These are phyloP conservation scores for Stictonetta naevosa DNA, from an alignment of 2,113 vertebrate species.

Conservation along the genomic window DNA sequence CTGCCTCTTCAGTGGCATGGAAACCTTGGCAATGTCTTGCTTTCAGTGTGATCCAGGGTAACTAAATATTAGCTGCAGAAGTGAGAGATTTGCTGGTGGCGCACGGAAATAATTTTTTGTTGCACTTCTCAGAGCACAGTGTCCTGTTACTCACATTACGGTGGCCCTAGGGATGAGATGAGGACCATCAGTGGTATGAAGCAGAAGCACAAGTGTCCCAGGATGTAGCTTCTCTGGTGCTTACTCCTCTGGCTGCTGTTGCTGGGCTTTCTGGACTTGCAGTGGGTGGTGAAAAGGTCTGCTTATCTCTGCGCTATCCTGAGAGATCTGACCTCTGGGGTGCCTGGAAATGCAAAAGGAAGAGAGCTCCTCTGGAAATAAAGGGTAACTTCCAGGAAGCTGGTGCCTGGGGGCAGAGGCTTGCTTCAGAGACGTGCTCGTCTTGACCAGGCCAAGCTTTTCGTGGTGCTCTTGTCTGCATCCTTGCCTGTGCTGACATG, in stretches of 20 bases:
- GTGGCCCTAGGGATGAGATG: background rate
- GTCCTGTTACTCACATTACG: background rate
- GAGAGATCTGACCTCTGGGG: background rate
- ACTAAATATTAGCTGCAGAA: background rate
- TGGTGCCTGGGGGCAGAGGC: background rate
- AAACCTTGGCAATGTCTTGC: background rate
- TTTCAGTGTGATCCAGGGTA: background rate
- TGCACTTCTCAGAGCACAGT: background rate
- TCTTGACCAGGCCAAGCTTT: background rate
- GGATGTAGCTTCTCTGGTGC: background rate
- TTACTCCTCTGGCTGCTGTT: background rate
- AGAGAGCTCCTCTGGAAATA: background rate
- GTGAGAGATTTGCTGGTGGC: no score
- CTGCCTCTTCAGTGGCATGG: background rate
- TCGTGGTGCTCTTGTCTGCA: background rate
- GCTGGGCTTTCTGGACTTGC: background rate
- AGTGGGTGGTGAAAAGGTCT: rapidly evolving
- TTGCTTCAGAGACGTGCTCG: background rate
- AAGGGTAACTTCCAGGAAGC: background rate
- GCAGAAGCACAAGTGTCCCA: background rate
- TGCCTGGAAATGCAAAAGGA: background rate
- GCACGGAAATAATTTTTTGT: rapidly evolving
- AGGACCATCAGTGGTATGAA: background rate
- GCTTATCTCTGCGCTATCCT: background rate
- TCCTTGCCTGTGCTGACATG: background rate